These are phyloP conservation scores for Psittacus erithacus DNA, from an alignment of 2,113 vertebrate species.

Conservation along the genomic window DNA sequence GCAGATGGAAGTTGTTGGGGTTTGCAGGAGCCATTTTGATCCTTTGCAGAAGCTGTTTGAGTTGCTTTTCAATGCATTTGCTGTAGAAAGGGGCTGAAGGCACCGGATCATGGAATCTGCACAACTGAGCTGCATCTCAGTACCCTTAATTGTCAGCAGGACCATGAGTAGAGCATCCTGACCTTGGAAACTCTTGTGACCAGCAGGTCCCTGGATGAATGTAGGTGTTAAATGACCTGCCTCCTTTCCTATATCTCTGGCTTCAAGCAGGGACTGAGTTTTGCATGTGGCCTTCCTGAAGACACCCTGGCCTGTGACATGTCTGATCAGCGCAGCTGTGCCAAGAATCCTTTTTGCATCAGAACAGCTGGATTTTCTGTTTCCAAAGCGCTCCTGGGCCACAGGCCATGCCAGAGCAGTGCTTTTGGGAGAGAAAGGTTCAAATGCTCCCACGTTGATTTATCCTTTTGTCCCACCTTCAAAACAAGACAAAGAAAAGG, in stretches of 20 bases:
- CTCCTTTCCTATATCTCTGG: background rate
- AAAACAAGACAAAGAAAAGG: background rate
- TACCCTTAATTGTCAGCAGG: background rate
- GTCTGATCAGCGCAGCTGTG: accelerated
- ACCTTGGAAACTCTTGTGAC: background rate
- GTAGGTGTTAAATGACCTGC: background rate
- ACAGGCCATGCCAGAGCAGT: accelerated
- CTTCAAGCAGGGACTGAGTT: background rate
- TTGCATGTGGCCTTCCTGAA: background rate
- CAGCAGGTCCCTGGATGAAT: background rate
- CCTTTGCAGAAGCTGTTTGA: background rate
- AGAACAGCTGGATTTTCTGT: background rate
- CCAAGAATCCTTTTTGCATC: background rate
- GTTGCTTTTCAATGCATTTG: accelerated
- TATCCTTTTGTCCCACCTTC: background rate
- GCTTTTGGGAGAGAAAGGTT: accelerated
- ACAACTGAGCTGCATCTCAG: background rate
- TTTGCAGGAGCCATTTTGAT: background rate
- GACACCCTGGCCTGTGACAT: accelerated
- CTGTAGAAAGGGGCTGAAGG: background rate
- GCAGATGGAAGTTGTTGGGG: background rate
- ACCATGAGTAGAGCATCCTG: background rate
- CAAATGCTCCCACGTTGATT: background rate
- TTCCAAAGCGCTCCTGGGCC: background rate
- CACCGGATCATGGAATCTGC: accelerated